Evolutionary conservation across 2,888 invertebrate genomes (phyloP).

Genomic region (Yponomeuta sedellus): DNA sequence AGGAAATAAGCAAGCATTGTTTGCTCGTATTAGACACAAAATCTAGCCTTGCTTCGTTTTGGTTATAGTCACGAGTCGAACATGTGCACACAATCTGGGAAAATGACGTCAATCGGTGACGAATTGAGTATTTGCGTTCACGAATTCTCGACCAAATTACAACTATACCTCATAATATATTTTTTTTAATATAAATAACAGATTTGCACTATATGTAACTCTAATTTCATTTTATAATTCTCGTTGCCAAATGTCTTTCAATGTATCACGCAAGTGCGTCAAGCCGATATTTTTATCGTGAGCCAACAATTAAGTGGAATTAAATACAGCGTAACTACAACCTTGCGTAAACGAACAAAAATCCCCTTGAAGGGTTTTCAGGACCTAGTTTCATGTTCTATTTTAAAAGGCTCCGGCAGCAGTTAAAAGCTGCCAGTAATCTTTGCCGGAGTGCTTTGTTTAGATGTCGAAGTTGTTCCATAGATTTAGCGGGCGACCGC

Average conservation of each 20-base stretch:
- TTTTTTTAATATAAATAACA: neutral
- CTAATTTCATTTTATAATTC: neutral
- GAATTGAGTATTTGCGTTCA: constrained; percentile 3
- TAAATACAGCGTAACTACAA: neutral
- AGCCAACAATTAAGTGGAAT: neutral
- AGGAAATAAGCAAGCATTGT: no score
- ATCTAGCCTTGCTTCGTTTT: neutral
- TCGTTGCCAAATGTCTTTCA: neutral
- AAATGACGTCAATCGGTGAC: constrained; percentile 7
- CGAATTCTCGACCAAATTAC: neutral
- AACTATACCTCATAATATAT: no score
- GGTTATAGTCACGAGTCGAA: neutral
- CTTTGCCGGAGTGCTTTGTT: constrained; percentile 44
- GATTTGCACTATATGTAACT: neutral
- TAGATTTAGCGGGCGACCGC: constrained; percentile 37
- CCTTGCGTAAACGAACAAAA: constrained; percentile 39
- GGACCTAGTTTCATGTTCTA: constrained; percentile 43
- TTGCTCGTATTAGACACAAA: no score
- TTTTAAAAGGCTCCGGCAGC: constrained; percentile 30
- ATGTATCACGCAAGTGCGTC: neutral
- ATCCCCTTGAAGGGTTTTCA: constrained; percentile 42
- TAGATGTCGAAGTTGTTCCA: constrained; percentile 39
- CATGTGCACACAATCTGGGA: neutral
- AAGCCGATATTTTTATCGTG: neutral
- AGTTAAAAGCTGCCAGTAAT: constrained; percentile 49